Percentiles rank a stretch among this genome's conserved stretches.
Evolutionary conservation across 2,113 vertebrate genomes (phyloP).

Genomic region (Pantherophis guttatus): DNA sequence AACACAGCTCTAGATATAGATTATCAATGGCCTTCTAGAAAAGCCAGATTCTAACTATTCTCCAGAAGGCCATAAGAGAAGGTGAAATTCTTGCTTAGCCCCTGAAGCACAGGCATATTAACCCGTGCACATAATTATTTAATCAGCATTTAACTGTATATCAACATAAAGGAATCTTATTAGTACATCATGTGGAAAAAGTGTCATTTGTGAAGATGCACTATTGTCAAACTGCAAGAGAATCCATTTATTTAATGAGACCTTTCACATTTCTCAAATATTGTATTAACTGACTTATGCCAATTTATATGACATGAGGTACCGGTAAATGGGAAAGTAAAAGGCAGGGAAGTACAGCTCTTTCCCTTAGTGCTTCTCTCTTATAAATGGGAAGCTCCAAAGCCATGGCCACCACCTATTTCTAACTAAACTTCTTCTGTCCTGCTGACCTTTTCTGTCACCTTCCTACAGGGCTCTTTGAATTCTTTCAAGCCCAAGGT

Average conservation of each 20-base stretch:
- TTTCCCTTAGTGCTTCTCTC: not conserved
- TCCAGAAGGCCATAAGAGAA: not conserved
- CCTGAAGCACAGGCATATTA: not conserved
- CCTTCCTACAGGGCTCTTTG: not conserved
- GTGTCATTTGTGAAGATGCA: not conserved
- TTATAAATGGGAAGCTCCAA: not conserved
- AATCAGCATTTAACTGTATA: not conserved
- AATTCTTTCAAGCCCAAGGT: constrained; percentile 18
- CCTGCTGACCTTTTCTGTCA: not conserved
- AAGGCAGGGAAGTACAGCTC: not conserved
- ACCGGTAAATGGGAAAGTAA: not conserved
- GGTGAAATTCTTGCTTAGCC: not conserved
- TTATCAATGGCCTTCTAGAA: not conserved
- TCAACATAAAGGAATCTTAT: not conserved
- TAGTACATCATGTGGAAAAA: not conserved
- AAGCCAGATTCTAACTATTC: not conserved
- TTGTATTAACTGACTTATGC: not conserved
- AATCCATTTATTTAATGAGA: not conserved
- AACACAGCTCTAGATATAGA: not conserved
- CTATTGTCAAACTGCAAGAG: not conserved
- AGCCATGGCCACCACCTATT: accelerated
- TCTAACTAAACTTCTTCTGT: not conserved
- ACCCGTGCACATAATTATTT: not conserved
- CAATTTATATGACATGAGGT: not conserved
- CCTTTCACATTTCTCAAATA: not conserved